phyloP scores from a whole-genome alignment of 2,113 vertebrate species.

The Phylloscopus trochiloides region DNA sequence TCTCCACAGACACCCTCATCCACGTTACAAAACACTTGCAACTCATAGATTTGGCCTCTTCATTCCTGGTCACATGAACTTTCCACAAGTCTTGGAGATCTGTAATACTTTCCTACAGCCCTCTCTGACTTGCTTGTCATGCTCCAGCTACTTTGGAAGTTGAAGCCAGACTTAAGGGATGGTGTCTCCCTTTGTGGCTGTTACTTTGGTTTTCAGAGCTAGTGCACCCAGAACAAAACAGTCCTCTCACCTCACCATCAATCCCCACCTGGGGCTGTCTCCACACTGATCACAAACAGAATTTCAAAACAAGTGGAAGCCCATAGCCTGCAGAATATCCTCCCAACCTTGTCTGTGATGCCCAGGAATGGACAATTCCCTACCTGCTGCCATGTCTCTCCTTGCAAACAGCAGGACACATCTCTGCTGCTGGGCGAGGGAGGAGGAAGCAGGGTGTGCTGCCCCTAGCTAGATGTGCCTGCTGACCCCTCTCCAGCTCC shows the following conservation, averaged over 20 bases:
- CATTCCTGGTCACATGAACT: not conserved
- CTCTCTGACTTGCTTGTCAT: not conserved
- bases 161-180: not conserved
- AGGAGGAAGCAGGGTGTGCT: not conserved
- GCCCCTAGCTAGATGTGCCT: rapidly evolving
- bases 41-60: not conserved
- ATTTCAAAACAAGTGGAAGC: not conserved
- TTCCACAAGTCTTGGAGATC: not conserved
- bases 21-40: not conserved
- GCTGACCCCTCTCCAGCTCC: not conserved
- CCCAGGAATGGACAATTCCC: not conserved
- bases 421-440: no score
- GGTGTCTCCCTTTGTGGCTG: not conserved
- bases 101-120: not conserved
- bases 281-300: not conserved
- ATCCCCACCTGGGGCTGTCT: not conserved
- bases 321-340: not conserved
- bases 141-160: not conserved
- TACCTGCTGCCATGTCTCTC: not conserved
- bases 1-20: not conserved
- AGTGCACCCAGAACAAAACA: not conserved
- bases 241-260: not conserved
- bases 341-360: not conserved
- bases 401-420: not conserved
- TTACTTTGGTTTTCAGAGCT: not conserved